Evolutionary conservation across 2,888 invertebrate species (phyloP).

Genomic region (Archips crataeganus): DNA sequence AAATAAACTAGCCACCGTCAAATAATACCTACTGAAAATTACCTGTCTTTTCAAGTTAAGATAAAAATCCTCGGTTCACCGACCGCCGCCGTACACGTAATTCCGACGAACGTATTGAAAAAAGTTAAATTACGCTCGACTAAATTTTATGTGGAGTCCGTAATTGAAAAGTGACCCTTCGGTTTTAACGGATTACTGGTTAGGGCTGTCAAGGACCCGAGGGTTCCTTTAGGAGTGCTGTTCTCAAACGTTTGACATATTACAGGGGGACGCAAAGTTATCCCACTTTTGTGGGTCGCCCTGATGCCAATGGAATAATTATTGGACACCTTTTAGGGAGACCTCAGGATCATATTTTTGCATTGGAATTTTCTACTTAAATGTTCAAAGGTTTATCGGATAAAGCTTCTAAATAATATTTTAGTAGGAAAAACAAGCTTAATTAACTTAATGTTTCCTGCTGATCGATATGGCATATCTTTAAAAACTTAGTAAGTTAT

Average conservation of each 20-base stretch:
- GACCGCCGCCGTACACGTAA: conserved; percentile 12
- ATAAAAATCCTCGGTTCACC: conserved; percentile 8
- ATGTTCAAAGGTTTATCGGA: not conserved
- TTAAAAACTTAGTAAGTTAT: too few relatives aligned
- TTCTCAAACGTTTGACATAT: conserved; percentile 64
- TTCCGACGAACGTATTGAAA: conserved; percentile 46
- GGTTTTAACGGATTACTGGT: conserved; percentile 76
- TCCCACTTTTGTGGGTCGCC: conserved; percentile 40
- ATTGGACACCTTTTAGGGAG: conserved; percentile 39
- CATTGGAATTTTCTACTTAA: not conserved
- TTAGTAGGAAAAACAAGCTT: not conserved
- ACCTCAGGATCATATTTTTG: conserved; percentile 14
- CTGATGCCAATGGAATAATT: conserved; percentile 42
- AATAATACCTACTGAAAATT: not conserved
- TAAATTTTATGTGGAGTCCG: conserved; percentile 53
- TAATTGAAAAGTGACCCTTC: conserved; percentile 66
- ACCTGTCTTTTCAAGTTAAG: not conserved
- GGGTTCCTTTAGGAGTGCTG: conserved; percentile 51
- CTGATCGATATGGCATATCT: too few relatives aligned
- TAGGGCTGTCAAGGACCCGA: conserved; percentile 71
- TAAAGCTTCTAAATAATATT: not conserved
- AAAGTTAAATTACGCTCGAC: conserved; percentile 59
- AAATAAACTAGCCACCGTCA: not conserved
- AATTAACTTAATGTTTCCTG: too few relatives aligned
- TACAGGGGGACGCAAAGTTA: conserved; percentile 67